Percentiles rank a stretch among this genome's conserved stretches.
Conservation (phyloP, 2,797 vertebrate genomes). For the Tragelaphus eurycerus region DNA sequence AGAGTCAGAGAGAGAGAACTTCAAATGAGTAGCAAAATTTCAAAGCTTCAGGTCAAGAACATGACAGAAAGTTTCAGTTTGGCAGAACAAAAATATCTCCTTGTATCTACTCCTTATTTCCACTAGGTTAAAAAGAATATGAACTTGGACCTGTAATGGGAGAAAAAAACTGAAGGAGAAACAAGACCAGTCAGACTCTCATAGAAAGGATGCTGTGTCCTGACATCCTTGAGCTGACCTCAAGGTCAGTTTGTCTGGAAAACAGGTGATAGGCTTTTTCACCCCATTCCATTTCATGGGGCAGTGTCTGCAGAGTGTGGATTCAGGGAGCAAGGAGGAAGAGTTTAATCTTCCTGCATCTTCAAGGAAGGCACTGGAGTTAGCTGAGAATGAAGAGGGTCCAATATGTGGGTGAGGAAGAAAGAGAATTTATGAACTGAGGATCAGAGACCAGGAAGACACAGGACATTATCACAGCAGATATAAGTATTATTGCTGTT, state of each 20-base stretch:
- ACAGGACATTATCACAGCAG: background rate
- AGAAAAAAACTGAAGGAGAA: background rate
- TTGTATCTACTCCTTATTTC: background rate
- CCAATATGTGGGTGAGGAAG: background rate
- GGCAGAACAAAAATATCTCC: background rate
- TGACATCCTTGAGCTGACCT: background rate
- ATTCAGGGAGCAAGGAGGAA: background rate
- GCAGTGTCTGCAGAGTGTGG: accelerated
- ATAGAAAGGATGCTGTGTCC: background rate
- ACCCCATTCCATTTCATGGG: accelerated
- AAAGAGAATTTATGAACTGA: background rate
- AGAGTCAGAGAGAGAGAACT: background rate
- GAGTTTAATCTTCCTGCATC: background rate
- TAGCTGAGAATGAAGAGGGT: background rate
- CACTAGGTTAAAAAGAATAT: background rate
- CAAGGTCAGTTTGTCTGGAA: background rate
- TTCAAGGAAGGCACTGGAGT: background rate
- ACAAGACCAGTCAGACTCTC: background rate
- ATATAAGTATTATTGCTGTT: background rate
- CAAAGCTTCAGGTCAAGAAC: background rate
- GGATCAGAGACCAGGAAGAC: background rate
- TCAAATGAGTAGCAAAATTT: background rate
- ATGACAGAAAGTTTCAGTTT: background rate
- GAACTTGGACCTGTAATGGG: background rate
- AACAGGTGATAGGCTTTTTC: background rate